These are phyloP conservation scores for Trachurus trachurus DNA, from an alignment of 2,797 vertebrate species.

Conservation along the genomic window DNA sequence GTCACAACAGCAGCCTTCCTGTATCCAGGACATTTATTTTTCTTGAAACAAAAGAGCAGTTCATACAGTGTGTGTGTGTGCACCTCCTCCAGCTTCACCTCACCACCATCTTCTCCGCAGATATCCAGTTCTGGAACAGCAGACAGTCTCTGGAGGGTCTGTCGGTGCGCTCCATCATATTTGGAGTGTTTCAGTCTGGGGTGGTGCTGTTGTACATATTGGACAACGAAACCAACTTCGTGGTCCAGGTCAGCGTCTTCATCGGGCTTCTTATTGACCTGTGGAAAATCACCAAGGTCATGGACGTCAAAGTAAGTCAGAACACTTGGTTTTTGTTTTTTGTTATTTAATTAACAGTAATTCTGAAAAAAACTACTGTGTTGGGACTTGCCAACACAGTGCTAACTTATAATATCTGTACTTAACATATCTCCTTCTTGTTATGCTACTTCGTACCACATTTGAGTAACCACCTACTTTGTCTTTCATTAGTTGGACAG, in stretches of 20 bases:
- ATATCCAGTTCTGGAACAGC: conserved; percentile 99
- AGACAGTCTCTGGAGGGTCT: conserved; percentile 96
- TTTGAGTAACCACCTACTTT: conserved; percentile 13
- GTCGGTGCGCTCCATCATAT: conserved; percentile 96
- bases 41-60: not conserved
- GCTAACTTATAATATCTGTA: not conserved
- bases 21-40: not conserved
- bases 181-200: conserved; percentile 96
- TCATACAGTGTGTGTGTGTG: not conserved
- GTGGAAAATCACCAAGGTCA: conserved; percentile 99
- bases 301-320: conserved; percentile 93
- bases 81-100: not conserved
- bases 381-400: no score
- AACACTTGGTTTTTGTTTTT: not conserved
- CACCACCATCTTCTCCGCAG: conserved; percentile 72
- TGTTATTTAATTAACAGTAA: not conserved
- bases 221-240: conserved; percentile 98
- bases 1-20: not conserved
- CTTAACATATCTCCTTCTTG: not conserved
- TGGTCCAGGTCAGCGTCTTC: conserved; percentile 98
- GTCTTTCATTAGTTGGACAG: conserved; percentile 88
- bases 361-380: not conserved
- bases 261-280: conserved; percentile 97
- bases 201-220: conserved; percentile 97
- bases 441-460: not conserved